Percentiles rank a stretch among this genome's conserved stretches.
These are phyloP conservation scores for Myotis vivesi DNA, from an alignment of 2,797 vertebrate species.

Conservation along the genomic window DNA sequence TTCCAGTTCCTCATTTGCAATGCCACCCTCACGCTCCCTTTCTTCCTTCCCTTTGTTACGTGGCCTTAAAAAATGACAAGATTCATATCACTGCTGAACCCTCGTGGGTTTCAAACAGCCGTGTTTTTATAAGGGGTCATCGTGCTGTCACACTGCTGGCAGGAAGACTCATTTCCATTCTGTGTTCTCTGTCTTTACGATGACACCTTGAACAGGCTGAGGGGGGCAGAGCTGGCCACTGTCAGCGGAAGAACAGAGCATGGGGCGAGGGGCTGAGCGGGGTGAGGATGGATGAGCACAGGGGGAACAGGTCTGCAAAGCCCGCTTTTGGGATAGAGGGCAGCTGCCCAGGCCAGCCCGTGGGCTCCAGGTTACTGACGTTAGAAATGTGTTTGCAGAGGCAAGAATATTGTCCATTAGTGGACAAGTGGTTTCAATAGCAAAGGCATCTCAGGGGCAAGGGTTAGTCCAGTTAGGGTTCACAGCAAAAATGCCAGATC, in stretches of 20 bases:
- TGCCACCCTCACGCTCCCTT: not conserved
- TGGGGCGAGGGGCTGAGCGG: accelerated
- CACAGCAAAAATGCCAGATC: not conserved
- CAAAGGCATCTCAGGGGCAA: not conserved
- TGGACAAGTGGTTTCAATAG: not conserved
- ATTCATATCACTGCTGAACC: not conserved
- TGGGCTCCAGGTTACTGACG: not conserved
- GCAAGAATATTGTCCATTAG: not conserved
- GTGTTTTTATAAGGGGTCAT: not conserved
- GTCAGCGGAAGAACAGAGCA: not conserved
- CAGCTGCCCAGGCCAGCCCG: not conserved
- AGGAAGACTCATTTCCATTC: not conserved
- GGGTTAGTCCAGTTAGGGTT: not conserved
- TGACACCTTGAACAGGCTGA: not conserved
- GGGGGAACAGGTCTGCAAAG: not conserved
- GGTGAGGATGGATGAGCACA: not conserved
- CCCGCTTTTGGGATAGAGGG: not conserved
- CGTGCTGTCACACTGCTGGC: not conserved
- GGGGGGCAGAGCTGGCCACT: not conserved
- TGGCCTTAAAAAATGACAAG: slow-evolving; percentile 29
- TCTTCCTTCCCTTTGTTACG: slow-evolving; percentile 39
- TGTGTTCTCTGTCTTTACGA: not conserved
- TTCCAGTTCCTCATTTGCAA: slow-evolving; percentile 14
- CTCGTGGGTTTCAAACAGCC: not conserved
- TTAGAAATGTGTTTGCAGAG: not conserved